A percentile compares a stretch with the other conserved stretches of the same genome.
Evolutionary conservation across 2,888 invertebrate species (phyloP).

Genomic region (Athalia rosae): DNA sequence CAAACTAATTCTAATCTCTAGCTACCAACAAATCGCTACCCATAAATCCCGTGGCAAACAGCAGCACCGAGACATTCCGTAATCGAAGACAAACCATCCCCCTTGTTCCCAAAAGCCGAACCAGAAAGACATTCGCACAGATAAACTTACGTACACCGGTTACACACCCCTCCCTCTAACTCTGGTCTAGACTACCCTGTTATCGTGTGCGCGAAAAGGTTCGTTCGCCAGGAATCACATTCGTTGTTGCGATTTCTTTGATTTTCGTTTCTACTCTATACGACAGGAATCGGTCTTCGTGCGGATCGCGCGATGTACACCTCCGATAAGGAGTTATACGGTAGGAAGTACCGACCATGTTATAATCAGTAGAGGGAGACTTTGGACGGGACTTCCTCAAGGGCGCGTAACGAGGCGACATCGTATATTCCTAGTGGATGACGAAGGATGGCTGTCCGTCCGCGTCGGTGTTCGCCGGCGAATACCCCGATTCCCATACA

Average conservation of each 20-base stretch:
- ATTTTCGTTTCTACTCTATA: too few relatives aligned
- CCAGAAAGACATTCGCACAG: background rate
- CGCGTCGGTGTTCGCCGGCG: conserved; percentile 36
- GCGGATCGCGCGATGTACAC: too few relatives aligned
- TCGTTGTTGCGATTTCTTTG: too few relatives aligned
- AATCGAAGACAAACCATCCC: conserved; percentile 72
- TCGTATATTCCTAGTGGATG: conserved; percentile 15
- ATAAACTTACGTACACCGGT: too few relatives aligned
- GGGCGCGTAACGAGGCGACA: conserved; percentile 19
- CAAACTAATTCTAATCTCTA: conserved; percentile 73
- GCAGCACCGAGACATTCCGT: conserved; percentile 69
- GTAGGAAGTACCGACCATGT: background rate
- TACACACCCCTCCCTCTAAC: too few relatives aligned
- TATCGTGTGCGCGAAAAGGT: too few relatives aligned
- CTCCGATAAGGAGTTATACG: background rate
- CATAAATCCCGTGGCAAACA: conserved; percentile 70
- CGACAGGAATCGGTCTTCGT: too few relatives aligned
- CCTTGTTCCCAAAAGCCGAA: conserved; percentile 43
- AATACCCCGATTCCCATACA: conserved; percentile 63
- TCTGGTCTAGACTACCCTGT: too few relatives aligned
- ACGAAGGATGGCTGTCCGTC: conserved; percentile 38
- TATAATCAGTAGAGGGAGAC: background rate
- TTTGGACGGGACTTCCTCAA: background rate
- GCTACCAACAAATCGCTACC: conserved; percentile 72
- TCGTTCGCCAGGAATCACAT: too few relatives aligned